A percentile compares a stretch with the other conserved stretches of the same genome.
These are phyloP conservation scores for Globia sparganii DNA, from an alignment of 2,888 invertebrate species.

Conservation along the genomic window DNA sequence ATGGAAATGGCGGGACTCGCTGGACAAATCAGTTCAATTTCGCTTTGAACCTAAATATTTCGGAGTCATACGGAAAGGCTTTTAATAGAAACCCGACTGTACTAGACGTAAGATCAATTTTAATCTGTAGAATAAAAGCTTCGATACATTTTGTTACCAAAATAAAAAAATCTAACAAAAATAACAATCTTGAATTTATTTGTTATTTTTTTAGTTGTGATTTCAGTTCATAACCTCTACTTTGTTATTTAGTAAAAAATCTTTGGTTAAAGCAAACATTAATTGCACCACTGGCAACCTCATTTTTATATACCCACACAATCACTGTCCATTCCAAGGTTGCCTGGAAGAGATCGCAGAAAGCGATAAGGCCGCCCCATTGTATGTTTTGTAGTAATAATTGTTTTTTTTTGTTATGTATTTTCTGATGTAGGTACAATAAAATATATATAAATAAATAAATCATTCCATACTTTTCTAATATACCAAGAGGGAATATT, in stretches of 20 bases:
- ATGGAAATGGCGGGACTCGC: constrained; percentile 26
- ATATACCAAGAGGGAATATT: too few relatives aligned
- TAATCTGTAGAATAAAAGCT: not conserved
- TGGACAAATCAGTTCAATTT: constrained; percentile 43
- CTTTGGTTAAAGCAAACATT: not conserved
- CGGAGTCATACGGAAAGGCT: not conserved
- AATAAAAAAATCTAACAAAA: not conserved
- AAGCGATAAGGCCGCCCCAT: too few relatives aligned
- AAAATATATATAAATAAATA: too few relatives aligned
- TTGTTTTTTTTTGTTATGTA: too few relatives aligned
- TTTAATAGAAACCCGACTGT: not conserved
- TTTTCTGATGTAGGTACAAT: too few relatives aligned
- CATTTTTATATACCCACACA: too few relatives aligned
- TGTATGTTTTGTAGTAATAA: too few relatives aligned
- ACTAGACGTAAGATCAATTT: not conserved
- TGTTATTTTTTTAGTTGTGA: not conserved
- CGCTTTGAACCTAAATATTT: not conserved
- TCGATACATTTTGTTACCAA: too few relatives aligned
- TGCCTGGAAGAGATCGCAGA: too few relatives aligned
- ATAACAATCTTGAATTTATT: not conserved
- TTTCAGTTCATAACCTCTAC: not conserved
- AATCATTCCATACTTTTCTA: too few relatives aligned
- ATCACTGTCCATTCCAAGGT: too few relatives aligned
- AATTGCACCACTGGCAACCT: too few relatives aligned
- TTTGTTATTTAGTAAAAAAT: not conserved